Evolutionary conservation across 2,113 vertebrate genomes (phyloP).

Genomic region (Synodontis membranacea): DNA sequence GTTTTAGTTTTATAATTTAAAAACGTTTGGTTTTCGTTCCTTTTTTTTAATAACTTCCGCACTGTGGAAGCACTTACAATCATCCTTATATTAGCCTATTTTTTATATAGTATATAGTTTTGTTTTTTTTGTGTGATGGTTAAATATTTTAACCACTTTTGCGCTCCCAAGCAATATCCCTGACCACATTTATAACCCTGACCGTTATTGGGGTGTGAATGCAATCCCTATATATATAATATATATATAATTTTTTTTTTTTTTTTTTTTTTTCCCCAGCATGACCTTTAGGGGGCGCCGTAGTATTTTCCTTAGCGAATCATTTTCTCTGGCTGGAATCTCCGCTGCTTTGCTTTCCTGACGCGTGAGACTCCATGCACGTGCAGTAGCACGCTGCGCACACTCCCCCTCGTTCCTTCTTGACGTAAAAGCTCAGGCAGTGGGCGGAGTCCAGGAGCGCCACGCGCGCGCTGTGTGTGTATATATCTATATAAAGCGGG

Average conservation of each 20-base stretch:
- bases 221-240: no score
- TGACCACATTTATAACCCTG: no score
- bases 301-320: background rate
- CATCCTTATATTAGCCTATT: no score
- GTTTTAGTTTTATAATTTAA: background rate
- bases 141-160: no score
- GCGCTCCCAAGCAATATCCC: no score
- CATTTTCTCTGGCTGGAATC: background rate
- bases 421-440: background rate
- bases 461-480: background rate
- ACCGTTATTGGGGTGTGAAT: no score
- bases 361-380: background rate
- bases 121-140: no score
- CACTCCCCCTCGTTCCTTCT: no score
- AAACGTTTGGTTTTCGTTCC: background rate
- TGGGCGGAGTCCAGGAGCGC: background rate
- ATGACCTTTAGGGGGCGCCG: no score
- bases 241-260: no score
- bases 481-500: background rate
- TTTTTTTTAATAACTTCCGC: background rate
- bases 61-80: background rate
- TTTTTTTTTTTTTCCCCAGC: no score
- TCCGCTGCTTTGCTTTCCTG: background rate
- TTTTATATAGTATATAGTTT: no score
- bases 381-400: background rate